Conservation (phyloP, 2,113 vertebrate species). For the Furnarius figulus region DNA sequence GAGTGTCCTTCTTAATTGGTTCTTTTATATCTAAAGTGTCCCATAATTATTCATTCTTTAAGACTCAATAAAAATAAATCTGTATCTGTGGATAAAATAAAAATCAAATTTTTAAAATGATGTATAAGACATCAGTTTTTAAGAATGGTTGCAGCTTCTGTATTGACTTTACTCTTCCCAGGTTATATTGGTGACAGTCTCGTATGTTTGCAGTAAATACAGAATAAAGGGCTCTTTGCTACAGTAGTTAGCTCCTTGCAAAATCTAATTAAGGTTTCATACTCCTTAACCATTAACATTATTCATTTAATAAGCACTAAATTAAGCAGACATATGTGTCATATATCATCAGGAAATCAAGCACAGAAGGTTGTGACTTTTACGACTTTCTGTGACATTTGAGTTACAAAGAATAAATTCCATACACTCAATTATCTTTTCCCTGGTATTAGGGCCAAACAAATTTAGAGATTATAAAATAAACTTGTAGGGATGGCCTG, state of each 20-base stretch:
- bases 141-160: not conserved
- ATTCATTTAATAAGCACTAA: conserved; percentile 28
- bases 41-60: not conserved
- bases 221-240: not conserved
- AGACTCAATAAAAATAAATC: not conserved
- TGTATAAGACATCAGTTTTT: not conserved
- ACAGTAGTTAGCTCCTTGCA: not conserved
- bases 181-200: not conserved
- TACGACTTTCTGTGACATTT: conserved; percentile 6
- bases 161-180: not conserved
- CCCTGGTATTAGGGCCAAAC: not conserved
- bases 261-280: conserved; percentile 39
- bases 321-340: conserved; percentile 19
- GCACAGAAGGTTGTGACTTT: not conserved
- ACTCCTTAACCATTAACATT: conserved; percentile 16
- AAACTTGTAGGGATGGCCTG: not conserved
- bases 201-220: not conserved
- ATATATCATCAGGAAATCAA: conserved; percentile 32
- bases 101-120: not conserved
- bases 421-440: not conserved
- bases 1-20: not conserved
- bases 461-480: not conserved
- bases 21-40: not conserved
- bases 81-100: not conserved
- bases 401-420: not conserved